Base-by-base conservation (phyloP, 2,113 vertebrate genomes). In the Peucedramus taeniatus region DNA sequence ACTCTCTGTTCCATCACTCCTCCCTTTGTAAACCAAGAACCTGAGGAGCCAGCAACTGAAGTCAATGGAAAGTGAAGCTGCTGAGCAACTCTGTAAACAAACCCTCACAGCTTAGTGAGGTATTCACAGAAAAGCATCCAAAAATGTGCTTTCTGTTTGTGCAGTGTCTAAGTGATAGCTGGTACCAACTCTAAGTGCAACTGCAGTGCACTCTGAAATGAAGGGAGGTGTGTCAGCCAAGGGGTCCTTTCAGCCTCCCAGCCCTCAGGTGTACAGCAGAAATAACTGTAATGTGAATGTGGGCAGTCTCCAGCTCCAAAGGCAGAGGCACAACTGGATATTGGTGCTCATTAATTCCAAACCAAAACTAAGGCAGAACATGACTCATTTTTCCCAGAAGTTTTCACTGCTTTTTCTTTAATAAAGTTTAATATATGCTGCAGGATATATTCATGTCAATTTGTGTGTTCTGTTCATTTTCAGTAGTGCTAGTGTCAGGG, bases 31-130 rank as follows among this genome's bases (percentile, higher is more conserved):
- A 85, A 57, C 33, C 13, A 24, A 79, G 53, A 37, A 79, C 31
- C 15, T 7, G 6, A 69, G 61, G 40, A 83, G 66, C 63, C 93
- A 96, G 63, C 37, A 69, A 47, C 65, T 87, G 74, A 95, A 94
- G 84, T 79, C 89, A 94, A 89, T 60, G 87, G 78, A 89, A 96
- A 94, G 45, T 54, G 70, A 57, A 94, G 91, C 69, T 96, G 91
- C 91, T 87, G 87, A 96, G 94, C 78, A 96, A 87, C 91, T 91
- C 78, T 80, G 70, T 89, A 96, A 96, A 95, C 78, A 94, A 96
- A 90, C 84, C 40, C 53, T 91, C 42, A 15, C 66, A 83, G 61
- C 45, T 35, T 47, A 54, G 63, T 87, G 84, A 94, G 45, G 17
- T 94, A 95, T 77, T 85, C 63, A 21, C 49, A 85, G 79, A 80